phyloP scores from a whole-genome alignment of 1,140 invertebrate species.

The Gryllus bimaculatus region DNA sequence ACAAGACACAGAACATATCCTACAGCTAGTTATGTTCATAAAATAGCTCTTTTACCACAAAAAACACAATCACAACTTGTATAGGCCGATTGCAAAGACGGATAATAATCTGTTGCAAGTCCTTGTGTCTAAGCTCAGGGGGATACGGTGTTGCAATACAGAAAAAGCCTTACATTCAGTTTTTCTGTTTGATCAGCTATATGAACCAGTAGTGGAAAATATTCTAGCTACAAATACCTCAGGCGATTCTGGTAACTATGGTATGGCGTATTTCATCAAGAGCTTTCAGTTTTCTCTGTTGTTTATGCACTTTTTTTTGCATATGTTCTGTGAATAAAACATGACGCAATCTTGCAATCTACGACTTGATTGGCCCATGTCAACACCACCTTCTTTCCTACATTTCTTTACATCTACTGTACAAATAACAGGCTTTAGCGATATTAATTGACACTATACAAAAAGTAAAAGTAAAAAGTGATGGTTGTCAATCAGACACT shows the following conservation, averaged over 20 bases:
- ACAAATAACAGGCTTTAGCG: background rate
- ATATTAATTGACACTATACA: conserved; percentile 6
- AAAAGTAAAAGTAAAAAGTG: background rate
- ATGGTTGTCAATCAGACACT: background rate
- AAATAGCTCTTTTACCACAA: background rate
- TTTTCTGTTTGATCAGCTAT: background rate
- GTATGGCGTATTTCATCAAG: background rate
- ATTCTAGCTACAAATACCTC: background rate
- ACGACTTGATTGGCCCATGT: background rate
- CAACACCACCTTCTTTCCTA: background rate
- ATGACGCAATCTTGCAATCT: background rate
- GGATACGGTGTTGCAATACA: background rate
- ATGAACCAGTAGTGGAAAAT: background rate
- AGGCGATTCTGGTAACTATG: background rate
- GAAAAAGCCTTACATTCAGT: background rate
- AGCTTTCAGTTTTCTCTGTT: background rate
- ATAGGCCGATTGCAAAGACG: conserved; percentile 15
- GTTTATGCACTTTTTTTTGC: background rate
- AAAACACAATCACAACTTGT: background rate
- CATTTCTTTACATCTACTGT: background rate
- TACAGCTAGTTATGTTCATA: background rate
- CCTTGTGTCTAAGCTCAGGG: background rate
- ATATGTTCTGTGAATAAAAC: background rate
- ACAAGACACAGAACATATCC: background rate
- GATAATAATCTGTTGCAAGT: background rate